These are phyloP conservation scores for Sipha maydis DNA, from an alignment of 2,888 invertebrate species.

Conservation along the genomic window DNA sequence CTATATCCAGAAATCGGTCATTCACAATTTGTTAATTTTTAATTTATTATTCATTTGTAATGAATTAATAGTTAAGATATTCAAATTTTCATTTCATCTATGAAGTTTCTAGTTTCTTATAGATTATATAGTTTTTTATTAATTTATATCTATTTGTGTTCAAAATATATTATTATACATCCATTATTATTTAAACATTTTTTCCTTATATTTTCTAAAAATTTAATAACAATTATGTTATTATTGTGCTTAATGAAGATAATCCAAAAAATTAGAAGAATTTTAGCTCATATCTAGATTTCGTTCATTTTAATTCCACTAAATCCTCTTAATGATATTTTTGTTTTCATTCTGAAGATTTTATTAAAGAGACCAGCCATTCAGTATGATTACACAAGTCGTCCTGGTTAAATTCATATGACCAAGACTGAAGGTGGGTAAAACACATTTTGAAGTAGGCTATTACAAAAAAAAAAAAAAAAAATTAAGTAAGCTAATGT, in stretches of 20 bases:
- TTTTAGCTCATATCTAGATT: conserved; percentile 37
- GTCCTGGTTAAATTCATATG: conserved; percentile 59
- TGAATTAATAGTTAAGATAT: background rate
- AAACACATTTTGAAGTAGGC: conserved; percentile 59
- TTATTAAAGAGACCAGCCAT: conserved; percentile 61
- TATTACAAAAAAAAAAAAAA: conserved; percentile 53
- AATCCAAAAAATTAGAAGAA: conserved; percentile 10
- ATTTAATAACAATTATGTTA: background rate
- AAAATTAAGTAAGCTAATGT: conserved; percentile 45
- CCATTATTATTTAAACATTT: background rate
- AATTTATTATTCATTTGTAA: background rate
- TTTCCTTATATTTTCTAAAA: background rate
- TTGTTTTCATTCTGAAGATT: conserved; percentile 60
- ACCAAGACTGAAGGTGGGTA: conserved; percentile 60
- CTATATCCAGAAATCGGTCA: background rate
- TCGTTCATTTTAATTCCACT: conserved; percentile 52
- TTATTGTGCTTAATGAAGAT: background rate
- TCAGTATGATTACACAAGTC: conserved; percentile 55
- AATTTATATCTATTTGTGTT: background rate
- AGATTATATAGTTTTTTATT: background rate
- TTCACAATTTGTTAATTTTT: background rate
- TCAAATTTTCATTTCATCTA: background rate
- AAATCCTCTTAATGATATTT: conserved; percentile 53
- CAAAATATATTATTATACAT: too few species aligned
- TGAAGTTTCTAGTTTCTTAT: background rate